These are phyloP conservation scores for Parascotia fuliginaria DNA, from an alignment of 2,888 invertebrate species.

Conservation along the genomic window DNA sequence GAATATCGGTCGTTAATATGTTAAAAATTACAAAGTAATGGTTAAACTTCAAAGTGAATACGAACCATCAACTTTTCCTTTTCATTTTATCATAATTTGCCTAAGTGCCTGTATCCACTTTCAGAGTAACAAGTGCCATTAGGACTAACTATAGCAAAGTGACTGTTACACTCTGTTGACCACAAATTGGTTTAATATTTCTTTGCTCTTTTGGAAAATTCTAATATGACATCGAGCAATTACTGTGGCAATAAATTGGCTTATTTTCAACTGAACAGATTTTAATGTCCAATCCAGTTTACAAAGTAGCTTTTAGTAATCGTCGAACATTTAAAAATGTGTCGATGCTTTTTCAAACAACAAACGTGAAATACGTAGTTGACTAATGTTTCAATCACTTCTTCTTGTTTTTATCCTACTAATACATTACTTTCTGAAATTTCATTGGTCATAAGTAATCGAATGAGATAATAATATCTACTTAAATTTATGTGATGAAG, in stretches of 20 bases:
- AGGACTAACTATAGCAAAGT: background rate
- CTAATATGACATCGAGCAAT: background rate
- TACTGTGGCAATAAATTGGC: background rate
- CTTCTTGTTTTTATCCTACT: too few relatives aligned
- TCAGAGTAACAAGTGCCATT: background rate
- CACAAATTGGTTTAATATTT: background rate
- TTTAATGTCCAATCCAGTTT: background rate
- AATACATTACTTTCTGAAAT: too few relatives aligned
- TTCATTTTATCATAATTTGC: background rate
- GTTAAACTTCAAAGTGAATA: background rate
- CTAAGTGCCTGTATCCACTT: background rate
- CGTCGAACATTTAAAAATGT: too few relatives aligned
- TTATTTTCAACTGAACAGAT: too few relatives aligned
- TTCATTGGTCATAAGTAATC: too few relatives aligned
- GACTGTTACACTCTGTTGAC: background rate
- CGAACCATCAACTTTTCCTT: conserved; percentile 16
- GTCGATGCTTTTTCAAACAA: too few relatives aligned
- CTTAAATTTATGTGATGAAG: too few relatives aligned
- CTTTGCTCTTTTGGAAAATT: background rate
- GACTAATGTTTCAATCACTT: too few relatives aligned
- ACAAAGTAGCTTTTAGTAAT: too few relatives aligned
- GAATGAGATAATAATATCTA: too few relatives aligned
- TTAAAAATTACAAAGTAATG: background rate
- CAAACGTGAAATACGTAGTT: too few relatives aligned
- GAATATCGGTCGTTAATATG: background rate